Base-by-base conservation (phyloP, 2,888 invertebrate species). In the Erebia palarica region DNA sequence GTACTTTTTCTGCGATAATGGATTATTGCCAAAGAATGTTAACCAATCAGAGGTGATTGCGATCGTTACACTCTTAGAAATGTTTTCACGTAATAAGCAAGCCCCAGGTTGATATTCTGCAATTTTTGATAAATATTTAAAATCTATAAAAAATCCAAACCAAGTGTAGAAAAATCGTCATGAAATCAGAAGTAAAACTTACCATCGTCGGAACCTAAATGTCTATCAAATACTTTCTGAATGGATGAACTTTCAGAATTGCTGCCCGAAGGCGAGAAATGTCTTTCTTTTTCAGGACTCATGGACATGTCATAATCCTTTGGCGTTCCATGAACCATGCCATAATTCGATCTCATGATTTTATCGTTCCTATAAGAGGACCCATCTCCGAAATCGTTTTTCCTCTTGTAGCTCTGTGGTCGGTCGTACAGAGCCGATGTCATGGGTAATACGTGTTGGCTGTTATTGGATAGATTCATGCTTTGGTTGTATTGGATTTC, bases 141-240 rank as follows among this genome's bases (percentile, higher is more conserved):
- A 64, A 64, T 27, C 3, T 11, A 51, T 27, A 5, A 42, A 10
- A 53, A 16, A 7, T 53, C 5, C 18, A 36, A 36, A 1, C 36
- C 36, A 21, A 18, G 11, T 21, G 53, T 27, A 4, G 27, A 11
- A 5, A 27, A 57, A 18, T 0, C 18, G 10, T 10, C 4, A 7
- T 13, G 7, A 7, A 58, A 68, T 53, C 36, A 16, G 5, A 16
- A 36, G 36, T 49, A 55, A 51, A 74, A 92, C 92, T 91, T 82
- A 93, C 92, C 92, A 76, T 92, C 90, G 65, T 88, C 88, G 66
- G 90, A 84, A 79, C 90, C 89, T 82, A 92, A 81, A 82, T 88
- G 90, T 76, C 91, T 88, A 77, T 91, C 90, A 75, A 83, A 91
- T 72, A 87, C 86, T 86, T 90, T 90, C 67, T 88, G 88, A 69